Evolutionary conservation across 2,113 vertebrate genomes (phyloP).

Genomic region (Mungos mungo): DNA sequence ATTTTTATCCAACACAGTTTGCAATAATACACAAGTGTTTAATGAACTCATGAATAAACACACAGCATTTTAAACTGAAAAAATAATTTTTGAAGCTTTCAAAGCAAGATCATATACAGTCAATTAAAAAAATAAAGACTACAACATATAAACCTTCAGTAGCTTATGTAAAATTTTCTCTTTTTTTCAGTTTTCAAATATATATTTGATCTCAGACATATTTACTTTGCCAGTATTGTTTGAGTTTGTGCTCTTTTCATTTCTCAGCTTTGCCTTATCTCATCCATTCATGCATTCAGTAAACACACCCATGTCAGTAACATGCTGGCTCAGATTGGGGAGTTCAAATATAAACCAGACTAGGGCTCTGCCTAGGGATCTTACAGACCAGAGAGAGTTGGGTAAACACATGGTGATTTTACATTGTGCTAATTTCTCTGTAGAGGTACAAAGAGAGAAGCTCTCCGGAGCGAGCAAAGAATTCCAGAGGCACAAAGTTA

Average conservation of each 20-base stretch:
- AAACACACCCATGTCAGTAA: not conserved
- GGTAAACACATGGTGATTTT: not conserved
- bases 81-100: conserved; percentile 1
- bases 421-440: not conserved
- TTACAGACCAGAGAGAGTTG: not conserved
- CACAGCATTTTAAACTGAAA: not conserved
- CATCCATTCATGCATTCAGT: not conserved
- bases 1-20: not conserved
- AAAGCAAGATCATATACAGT: not conserved
- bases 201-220: not conserved
- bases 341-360: not conserved
- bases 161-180: not conserved
- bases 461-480: not conserved
- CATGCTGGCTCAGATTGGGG: not conserved
- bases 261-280: not conserved
- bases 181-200: not conserved
- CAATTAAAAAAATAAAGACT: not conserved
- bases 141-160: not conserved
- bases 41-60: not conserved
- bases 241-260: not conserved
- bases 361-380: not conserved
- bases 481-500: not conserved
- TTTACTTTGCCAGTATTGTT: not conserved
- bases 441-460: not conserved
- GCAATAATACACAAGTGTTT: not conserved